These are phyloP conservation scores for Steatornis caripensis DNA, from an alignment of 2,113 vertebrate genomes.

Conservation along the genomic window DNA sequence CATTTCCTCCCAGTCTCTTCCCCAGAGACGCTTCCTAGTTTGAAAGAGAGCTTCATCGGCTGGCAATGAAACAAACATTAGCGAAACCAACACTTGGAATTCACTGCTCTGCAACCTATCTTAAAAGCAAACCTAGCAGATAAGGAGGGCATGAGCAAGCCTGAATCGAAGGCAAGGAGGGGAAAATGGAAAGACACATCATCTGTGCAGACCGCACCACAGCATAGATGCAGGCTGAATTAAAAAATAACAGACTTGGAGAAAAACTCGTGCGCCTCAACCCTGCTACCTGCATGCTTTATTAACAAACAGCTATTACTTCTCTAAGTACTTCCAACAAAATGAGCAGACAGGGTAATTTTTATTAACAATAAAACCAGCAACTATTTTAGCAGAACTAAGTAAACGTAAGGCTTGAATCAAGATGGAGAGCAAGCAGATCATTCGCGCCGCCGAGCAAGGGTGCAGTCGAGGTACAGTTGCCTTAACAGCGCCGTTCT, in stretches of 20 bases:
- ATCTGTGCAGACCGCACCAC: neutral
- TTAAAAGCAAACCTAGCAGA: neutral
- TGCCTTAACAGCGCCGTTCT: accelerated
- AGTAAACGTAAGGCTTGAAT: neutral
- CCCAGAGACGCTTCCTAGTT: neutral
- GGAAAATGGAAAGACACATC: neutral
- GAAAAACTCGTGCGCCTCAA: neutral
- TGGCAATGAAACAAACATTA: neutral
- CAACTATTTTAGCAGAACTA: neutral
- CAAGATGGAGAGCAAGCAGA: neutral
- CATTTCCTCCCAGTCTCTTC: neutral
- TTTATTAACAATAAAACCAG: neutral
- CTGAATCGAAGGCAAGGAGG: neutral
- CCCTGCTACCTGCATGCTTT: neutral
- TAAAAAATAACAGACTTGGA: neutral
- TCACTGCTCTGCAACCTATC: neutral
- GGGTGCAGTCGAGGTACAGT: accelerated
- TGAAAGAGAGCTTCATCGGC: neutral
- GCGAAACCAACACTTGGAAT: neutral
- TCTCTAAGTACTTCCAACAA: neutral
- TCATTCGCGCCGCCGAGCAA: neutral
- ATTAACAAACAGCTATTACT: neutral
- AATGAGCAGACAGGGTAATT: neutral
- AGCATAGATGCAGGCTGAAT: accelerated
- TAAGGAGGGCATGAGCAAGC: neutral